These are phyloP conservation scores for Ophiodon elongatus DNA, from an alignment of 2,113 vertebrate species.

Conservation along the genomic window DNA sequence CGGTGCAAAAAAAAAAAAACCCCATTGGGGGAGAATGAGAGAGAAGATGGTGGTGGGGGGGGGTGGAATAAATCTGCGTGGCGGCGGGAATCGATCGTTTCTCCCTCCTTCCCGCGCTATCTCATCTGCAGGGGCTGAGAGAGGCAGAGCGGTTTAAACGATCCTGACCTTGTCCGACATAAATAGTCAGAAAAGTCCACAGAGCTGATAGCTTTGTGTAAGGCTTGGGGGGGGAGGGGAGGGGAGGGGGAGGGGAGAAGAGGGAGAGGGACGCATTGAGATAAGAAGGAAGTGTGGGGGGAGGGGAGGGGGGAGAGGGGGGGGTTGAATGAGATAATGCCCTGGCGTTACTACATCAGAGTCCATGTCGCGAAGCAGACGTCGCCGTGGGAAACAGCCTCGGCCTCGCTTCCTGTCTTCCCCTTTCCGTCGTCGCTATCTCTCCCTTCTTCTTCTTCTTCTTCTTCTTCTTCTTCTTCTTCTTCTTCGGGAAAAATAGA, in stretches of 20 bases:
- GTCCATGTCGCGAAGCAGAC: conserved; percentile 54
- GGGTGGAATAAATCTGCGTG: conserved; percentile 79
- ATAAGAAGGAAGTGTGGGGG: conserved; percentile 52
- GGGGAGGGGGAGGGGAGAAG: conserved; percentile 17
- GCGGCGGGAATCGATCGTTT: conserved; percentile 80
- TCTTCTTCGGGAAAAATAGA: conserved; percentile 2
- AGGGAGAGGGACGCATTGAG: conserved; percentile 49
- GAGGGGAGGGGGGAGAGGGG: neutral
- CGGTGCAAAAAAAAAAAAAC: neutral
- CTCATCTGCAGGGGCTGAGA: conserved; percentile 83
- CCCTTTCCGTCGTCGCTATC: conserved; percentile 31
- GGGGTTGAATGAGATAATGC: conserved; percentile 73
- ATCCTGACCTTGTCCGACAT: conserved; percentile 89
- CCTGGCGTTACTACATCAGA: conserved; percentile 75
- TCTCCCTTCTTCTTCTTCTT: conserved; percentile 28
- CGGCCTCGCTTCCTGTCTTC: conserved; percentile 48
- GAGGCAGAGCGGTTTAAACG: conserved; percentile 84
- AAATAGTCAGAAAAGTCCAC: conserved; percentile 88
- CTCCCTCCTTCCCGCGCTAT: conserved; percentile 72
- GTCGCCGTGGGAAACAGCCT: conserved; percentile 67
- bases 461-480: conserved; percentile 27
- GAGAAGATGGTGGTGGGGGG: conserved; percentile 13
- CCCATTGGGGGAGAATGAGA: conserved; percentile 36
- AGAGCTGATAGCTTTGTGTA: conserved; percentile 84
- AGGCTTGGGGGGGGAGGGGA: conserved; percentile 17